Evolutionary conservation across 2,113 vertebrate genomes (phyloP).

Genomic region (Dipodomys spectabilis): DNA sequence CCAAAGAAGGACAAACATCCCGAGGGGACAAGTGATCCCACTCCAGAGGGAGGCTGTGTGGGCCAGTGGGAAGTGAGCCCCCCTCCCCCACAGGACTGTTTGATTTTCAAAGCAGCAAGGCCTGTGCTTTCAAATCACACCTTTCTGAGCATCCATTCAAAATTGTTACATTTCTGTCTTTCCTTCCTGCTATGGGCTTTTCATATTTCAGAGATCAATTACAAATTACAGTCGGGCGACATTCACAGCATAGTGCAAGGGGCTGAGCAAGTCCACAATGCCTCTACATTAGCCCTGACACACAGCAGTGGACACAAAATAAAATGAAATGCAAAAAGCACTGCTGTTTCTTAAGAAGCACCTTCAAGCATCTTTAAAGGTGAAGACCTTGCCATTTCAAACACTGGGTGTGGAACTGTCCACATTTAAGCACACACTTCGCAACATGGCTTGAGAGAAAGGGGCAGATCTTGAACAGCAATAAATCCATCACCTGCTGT

Average conservation of each 20-base stretch:
- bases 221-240: constrained; percentile 68
- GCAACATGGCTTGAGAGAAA: constrained; percentile 29
- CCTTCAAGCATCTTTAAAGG: constrained; percentile 69
- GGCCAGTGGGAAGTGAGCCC: not conserved
- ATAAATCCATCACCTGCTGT: constrained; percentile 64
- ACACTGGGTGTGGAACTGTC: constrained; percentile 74
- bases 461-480: constrained; percentile 55
- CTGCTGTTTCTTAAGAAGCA: constrained; percentile 55
- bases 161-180: constrained; percentile 77
- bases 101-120: constrained; percentile 70
- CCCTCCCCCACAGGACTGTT: constrained; percentile 62
- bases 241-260: constrained; percentile 58
- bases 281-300: constrained; percentile 74
- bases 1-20: constrained; percentile 73
- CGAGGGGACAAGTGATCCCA: constrained; percentile 70
- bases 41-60: constrained; percentile 47
- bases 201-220: constrained; percentile 78
- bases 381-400: constrained; percentile 71
- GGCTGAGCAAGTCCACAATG: constrained; percentile 57
- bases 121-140: constrained; percentile 76
- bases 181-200: constrained; percentile 75
- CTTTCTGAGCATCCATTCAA: constrained; percentile 78
- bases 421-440: constrained; percentile 55
- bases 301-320: constrained; percentile 60
- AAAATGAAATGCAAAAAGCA: constrained; percentile 45